A percentile compares a stretch with the other conserved stretches of the same genome.
Conservation (phyloP, 2,113 vertebrate species). For the Apeltes quadracus region DNA sequence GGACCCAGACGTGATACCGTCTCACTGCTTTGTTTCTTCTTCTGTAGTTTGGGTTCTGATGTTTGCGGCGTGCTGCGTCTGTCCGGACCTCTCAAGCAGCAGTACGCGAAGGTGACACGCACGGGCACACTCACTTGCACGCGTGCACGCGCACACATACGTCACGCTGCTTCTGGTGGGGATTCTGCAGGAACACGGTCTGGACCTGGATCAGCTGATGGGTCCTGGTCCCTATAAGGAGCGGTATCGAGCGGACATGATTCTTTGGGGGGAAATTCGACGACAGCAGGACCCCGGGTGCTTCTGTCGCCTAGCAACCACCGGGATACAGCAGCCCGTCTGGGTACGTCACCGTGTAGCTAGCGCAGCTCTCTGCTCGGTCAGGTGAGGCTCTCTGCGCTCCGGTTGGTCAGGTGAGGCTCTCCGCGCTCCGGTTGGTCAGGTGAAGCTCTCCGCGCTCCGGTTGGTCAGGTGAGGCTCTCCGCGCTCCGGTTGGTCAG, state of each 20-base stretch:
- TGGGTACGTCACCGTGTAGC: slow-evolving; percentile 81
- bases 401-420: background rate
- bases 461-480: slow-evolving; percentile 5
- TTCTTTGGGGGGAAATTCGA: slow-evolving; percentile 87
- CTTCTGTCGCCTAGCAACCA: slow-evolving; percentile 85
- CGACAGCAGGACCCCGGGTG: slow-evolving; percentile 82
- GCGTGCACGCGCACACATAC: background rate
- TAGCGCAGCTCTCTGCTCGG: background rate
- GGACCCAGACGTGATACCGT: background rate
- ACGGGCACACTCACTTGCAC: background rate
- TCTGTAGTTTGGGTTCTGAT: slow-evolving; percentile 68
- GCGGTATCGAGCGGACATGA: slow-evolving; percentile 85
- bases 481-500: slow-evolving; percentile 6
- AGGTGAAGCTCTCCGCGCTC: background rate
- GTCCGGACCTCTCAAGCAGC: slow-evolving; percentile 79
- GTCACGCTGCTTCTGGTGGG: background rate
- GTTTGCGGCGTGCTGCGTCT: slow-evolving; percentile 76
- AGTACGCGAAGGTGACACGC: slow-evolving; percentile 76
- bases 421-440: background rate
- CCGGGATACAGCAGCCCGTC: slow-evolving; percentile 76
- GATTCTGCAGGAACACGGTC: slow-evolving; percentile 82
- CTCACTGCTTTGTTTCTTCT: background rate
- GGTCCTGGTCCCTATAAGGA: slow-evolving; percentile 89
- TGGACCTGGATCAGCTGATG: slow-evolving; percentile 85
- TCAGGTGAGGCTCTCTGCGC: background rate